Conservation (phyloP, 2,113 vertebrate species). For the Platichthys flesus region DNA sequence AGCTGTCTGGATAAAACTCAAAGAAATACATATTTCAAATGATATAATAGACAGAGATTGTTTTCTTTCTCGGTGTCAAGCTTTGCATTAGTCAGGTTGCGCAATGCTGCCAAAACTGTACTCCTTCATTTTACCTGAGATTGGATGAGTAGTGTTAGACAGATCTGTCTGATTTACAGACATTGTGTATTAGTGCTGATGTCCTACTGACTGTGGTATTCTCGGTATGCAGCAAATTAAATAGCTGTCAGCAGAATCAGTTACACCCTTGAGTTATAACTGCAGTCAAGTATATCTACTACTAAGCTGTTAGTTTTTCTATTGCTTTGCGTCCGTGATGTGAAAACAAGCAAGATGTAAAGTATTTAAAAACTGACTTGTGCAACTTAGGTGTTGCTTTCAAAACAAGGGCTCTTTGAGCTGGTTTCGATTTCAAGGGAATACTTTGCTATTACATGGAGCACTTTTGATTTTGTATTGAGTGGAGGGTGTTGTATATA, state of each 20-base stretch:
- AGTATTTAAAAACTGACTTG: slow-evolving; percentile 11
- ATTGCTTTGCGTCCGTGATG: slow-evolving; percentile 10
- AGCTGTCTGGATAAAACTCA: not conserved
- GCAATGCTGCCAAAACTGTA: not conserved
- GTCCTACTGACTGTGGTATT: slow-evolving; percentile 18
- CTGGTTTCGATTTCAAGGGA: slow-evolving; percentile 12
- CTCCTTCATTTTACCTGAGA: not conserved
- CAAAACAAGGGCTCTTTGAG: not conserved
- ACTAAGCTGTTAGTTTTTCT: slow-evolving; percentile 13
- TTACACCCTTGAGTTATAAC: not conserved
- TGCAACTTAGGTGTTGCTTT: slow-evolving; percentile 26
- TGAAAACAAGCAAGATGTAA: slow-evolving; percentile 29
- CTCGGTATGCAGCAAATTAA: slow-evolving; percentile 45
- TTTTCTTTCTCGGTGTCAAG: not conserved
- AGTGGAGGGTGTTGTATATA: not conserved
- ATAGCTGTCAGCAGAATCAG: slow-evolving; percentile 21
- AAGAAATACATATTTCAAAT: not conserved
- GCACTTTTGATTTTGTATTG: slow-evolving; percentile 4
- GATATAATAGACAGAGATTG: not conserved
- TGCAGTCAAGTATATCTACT: slow-evolving; percentile 1
- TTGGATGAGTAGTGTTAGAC: not conserved
- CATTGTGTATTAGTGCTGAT: not conserved
- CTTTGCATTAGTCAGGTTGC: not conserved
- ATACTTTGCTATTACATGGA: not conserved
- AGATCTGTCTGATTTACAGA: not conserved